Evolutionary conservation across 2,797 vertebrate species (phyloP).

Genomic region (Thamnophis elegans): DNA sequence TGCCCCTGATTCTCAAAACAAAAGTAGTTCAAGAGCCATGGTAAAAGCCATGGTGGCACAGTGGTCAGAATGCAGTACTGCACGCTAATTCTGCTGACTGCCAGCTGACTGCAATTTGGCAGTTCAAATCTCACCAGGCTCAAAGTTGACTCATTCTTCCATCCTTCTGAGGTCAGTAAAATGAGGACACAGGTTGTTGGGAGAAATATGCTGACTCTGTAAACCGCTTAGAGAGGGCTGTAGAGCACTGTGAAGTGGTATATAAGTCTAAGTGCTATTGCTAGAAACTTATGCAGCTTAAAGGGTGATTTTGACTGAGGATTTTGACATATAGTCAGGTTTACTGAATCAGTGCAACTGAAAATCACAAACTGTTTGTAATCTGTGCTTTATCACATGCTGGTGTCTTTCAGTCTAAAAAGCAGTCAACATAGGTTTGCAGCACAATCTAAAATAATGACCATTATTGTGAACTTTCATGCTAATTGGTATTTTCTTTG

Average conservation of each 20-base stretch:
- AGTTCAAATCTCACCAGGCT: too few relatives aligned
- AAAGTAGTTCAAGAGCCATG: not conserved
- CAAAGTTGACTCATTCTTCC: too few relatives aligned
- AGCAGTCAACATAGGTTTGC: not conserved
- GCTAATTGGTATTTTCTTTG: not conserved
- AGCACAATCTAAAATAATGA: not conserved
- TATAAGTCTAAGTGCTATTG: too few relatives aligned
- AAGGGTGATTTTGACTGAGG: not conserved
- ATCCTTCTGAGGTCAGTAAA: too few relatives aligned
- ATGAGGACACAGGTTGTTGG: too few relatives aligned
- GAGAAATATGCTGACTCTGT: too few relatives aligned
- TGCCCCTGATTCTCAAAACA: not conserved
- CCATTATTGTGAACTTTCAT: not conserved
- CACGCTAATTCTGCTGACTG: too few relatives aligned
- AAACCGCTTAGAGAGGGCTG: too few relatives aligned
- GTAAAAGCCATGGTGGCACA: too few relatives aligned
- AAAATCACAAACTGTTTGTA: not conserved
- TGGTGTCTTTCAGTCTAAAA: not conserved
- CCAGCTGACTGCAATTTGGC: too few relatives aligned
- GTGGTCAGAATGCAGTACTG: too few relatives aligned
- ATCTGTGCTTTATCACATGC: not conserved
- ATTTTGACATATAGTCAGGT: not conserved
- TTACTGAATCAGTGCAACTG: not conserved
- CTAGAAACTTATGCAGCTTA: not conserved
- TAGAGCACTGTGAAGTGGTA: too few relatives aligned